A percentile compares a stretch with the other conserved stretches of the same genome.
These are phyloP conservation scores for Trogon melanurus DNA, from an alignment of 2,113 vertebrate species.

Conservation along the genomic window DNA sequence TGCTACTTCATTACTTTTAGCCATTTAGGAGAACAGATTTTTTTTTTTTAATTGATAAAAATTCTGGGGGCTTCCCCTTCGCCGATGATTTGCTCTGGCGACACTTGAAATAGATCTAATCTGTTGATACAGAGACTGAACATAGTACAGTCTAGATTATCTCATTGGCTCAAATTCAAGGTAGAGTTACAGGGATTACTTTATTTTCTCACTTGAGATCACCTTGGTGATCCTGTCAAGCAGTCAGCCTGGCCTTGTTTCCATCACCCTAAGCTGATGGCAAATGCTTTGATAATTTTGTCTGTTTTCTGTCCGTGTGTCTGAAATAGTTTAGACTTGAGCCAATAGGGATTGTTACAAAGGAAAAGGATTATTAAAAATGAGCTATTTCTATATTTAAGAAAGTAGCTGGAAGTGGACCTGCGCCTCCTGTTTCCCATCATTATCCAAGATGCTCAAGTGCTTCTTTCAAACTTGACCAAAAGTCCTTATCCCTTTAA, in stretches of 20 bases:
- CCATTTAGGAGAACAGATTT: background rate
- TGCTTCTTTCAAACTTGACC: background rate
- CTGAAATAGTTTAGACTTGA: background rate
- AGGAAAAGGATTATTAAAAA: background rate
- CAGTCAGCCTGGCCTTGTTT: background rate
- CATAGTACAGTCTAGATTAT: background rate
- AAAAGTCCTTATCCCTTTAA: background rate
- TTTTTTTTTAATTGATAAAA: background rate
- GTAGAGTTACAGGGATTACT: background rate
- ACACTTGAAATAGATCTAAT: background rate
- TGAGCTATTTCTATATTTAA: background rate
- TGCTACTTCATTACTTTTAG: background rate
- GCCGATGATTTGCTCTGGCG: background rate
- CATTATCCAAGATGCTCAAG: background rate
- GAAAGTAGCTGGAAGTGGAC: background rate
- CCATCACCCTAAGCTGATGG: background rate
- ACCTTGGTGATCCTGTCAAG: background rate
- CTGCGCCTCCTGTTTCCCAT: background rate
- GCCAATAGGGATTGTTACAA: background rate
- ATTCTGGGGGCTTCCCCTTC: background rate
- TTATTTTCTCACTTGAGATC: background rate
- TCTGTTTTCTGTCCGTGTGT: background rate
- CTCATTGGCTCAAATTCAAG: background rate
- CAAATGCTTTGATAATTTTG: background rate
- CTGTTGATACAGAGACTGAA: conserved; percentile 13